Base-by-base conservation (phyloP, 2,113 vertebrate species). In the Peucedramus taeniatus region DNA sequence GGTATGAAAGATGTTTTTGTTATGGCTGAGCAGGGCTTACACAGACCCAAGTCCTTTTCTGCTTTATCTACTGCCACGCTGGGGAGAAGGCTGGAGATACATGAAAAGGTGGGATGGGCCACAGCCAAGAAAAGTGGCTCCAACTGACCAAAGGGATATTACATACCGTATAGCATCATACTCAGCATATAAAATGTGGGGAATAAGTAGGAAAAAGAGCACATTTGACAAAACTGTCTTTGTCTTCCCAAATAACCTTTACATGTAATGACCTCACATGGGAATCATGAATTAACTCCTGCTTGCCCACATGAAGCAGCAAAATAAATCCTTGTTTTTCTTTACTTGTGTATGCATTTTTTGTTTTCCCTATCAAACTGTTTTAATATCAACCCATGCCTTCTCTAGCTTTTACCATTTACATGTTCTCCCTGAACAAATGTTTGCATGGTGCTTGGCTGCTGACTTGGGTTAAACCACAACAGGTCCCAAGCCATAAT, bases 31-130 rank as follows among this genome's bases (percentile, higher is more conserved):
- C 30, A 26, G n/a, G 6, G 10, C 28, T 69, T 45, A 37, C 4
- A 19, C 9, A 7, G 10, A 28, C 2, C 9, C 54, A 45, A 24
- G 14, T 5, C 18, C 3, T 47, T 53, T 70, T 45, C 47, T 47
- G 3, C 28, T 40, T n/a, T 47, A 21, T 63, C 0, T 26, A 5
- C 47, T 35, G 15, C 49, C 56, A 30, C 0, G 0, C 30, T 47
- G 49, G 10, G 17, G 13, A 45, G 47, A 44, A 69, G 18, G 10
- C n/a, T 30, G 15, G 39, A n/a, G 20, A 21, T 22, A 4, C 24
- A 26, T 20, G 75, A 33, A n/a, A 71, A 40, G 3, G 2, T 47
- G 47, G 16, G 40, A n/a, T 1, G 1, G 45, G 13, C 30, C 7
- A n/a, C 24, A 61, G 30, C 16, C 13, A 9, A 19, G 5, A 30